Percentiles rank a stretch among this genome's conserved stretches.
phyloP scores from a whole-genome alignment of 2,888 invertebrate genomes.

The Xanthorhoe spadicearia region DNA sequence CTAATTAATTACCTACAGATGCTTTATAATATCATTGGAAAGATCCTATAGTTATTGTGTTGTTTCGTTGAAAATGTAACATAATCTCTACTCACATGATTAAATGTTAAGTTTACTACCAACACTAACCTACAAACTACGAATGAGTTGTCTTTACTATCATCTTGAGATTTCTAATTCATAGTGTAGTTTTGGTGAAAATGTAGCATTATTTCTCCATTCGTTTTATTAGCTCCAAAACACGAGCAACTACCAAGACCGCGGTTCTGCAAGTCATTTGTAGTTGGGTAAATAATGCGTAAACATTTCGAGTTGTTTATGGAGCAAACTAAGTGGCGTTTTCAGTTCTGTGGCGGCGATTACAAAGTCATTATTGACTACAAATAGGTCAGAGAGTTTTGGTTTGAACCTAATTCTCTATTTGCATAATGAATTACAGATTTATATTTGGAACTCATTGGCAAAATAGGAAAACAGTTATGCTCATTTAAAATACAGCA shows the following conservation, averaged over 20 bases:
- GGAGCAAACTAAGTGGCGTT: constrained; percentile 17
- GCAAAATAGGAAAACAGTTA: background rate
- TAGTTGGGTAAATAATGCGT: constrained; percentile 41
- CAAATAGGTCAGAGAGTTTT: constrained; percentile 1
- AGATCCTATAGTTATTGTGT: too few relatives aligned
- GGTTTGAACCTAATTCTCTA: background rate
- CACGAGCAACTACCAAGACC: constrained; percentile 23
- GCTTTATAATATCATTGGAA: too few relatives aligned
- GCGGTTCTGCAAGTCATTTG: constrained; percentile 44
- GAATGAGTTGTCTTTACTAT: background rate
- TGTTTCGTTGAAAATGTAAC: too few relatives aligned
- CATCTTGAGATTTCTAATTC: background rate
- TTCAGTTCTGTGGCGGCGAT: background rate
- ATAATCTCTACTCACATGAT: too few relatives aligned
- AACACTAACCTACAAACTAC: background rate
- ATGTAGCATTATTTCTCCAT: background rate
- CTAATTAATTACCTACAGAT: too few relatives aligned
- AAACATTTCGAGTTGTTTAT: constrained; percentile 34
- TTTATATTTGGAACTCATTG: background rate
- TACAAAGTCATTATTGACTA: constrained; percentile 36
- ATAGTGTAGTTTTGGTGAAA: background rate
- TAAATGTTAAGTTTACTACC: too few relatives aligned
- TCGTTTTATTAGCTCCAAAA: background rate
- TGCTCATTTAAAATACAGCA: too few relatives aligned
- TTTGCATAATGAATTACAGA: background rate